Evolutionary conservation across 2,797 vertebrate genomes (phyloP), one percentile per base, ranked within the genome.

Genomic region (Bryconaethiops microstoma): DNA sequence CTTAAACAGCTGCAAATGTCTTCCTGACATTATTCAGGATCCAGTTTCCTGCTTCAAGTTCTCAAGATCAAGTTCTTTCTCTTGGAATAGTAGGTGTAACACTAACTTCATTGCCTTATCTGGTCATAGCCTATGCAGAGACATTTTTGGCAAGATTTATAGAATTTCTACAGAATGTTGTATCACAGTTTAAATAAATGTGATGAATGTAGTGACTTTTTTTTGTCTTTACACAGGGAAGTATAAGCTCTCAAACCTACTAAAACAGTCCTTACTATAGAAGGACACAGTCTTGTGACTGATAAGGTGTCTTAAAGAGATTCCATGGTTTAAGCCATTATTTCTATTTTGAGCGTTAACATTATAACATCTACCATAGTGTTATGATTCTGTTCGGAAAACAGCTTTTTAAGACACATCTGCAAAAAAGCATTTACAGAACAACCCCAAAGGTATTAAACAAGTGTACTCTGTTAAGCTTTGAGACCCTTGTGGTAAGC

Each of bases 1-100:
- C 82, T 75, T 75, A 75, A 86, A 92, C 94, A 94, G 94, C 93
- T 95, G 94, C 88, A 35, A 21, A 77, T 85, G 80, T 88, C 77
- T 79, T 78, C 76, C 21, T 82, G 77, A 88, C 81, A 83, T 77
- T 83, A 57, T 83, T 85, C 81, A 77, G 83, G 89, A 92, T 95
- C 92, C 29, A 29, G 89, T 93, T 91, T 93, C 94, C 78, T 80
- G 78, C 87, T 77, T 86, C 67, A 84, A 92, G 92, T 92, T 93
- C 90, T 86, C 68, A 84, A 92, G 92, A 93, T 93, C 90, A 85
- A 77, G 50, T 93, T 90, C 91, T 87, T 83, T 90, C 80, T 84
- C 85, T 90, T 90, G 87, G 93, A 94, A 94, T 90, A 91, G 88
- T 85, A 88, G 82, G 72, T 82, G 89, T 87, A 70, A 90, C 91